Conservation (phyloP, 2,888 invertebrate genomes). For the Parnassius mnemosyne region DNA sequence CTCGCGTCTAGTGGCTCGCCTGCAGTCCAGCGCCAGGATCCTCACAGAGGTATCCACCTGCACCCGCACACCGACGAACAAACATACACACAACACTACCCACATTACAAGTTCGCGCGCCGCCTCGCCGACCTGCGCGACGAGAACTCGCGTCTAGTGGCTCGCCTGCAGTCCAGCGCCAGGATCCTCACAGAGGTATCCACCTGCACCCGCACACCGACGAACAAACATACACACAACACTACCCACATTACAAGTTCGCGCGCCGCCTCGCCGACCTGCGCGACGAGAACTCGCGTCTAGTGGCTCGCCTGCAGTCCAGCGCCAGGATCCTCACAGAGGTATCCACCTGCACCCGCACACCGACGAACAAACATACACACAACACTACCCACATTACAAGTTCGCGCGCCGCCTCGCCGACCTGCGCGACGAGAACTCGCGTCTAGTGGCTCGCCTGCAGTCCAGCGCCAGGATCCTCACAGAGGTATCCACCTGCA, state of each 20-base stretch:
- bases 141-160: constrained; percentile 83
- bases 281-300: constrained; percentile 82
- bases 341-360: constrained; percentile 64
- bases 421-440: too few species aligned
- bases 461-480: too few species aligned
- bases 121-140: constrained; percentile 84
- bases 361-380: too few species aligned
- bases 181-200: constrained; percentile 85
- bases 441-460: too few species aligned
- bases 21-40: constrained; percentile 82
- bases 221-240: too few species aligned
- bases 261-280: constrained; percentile 84
- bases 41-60: constrained; percentile 82
- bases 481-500: too few species aligned
- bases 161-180: constrained; percentile 81
- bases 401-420: too few species aligned
- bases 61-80: too few species aligned
- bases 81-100: too few species aligned
- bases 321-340: constrained; percentile 85
- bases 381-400: too few species aligned
- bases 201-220: too few species aligned
- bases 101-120: constrained; percentile 84
- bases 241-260: constrained; percentile 81
- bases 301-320: constrained; percentile 80
- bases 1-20: constrained; percentile 81